These are phyloP conservation scores for Uloborus plumipes DNA, from an alignment of 2,888 invertebrate species.

Conservation along the genomic window DNA sequence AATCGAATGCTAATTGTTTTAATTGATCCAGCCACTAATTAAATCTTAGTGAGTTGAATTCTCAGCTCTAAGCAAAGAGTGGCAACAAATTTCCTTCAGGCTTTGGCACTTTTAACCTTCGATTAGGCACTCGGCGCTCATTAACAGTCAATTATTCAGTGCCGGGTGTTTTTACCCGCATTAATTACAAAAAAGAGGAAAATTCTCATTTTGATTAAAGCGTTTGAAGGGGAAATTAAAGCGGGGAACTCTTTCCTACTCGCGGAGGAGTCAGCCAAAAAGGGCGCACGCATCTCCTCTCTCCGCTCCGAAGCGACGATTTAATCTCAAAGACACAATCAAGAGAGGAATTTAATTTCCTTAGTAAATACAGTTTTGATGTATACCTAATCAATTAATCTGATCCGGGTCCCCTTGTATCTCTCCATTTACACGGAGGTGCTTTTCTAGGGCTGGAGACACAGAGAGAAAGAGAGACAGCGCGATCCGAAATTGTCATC, in stretches of 20 bases:
- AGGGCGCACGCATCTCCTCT: constrained; percentile 14
- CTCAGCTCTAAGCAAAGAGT: constrained; percentile 39
- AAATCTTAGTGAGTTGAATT: constrained; percentile 46
- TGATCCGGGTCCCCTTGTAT: constrained; percentile 31
- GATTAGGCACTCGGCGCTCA: constrained; percentile 50
- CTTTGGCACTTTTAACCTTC: constrained; percentile 56
- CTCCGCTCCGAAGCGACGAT: constrained; percentile 28
- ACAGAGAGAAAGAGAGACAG: background rate
- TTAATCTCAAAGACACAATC: constrained; percentile 62
- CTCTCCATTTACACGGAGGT: constrained; percentile 19
- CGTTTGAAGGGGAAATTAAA: constrained; percentile 48
- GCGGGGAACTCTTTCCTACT: constrained; percentile 21
- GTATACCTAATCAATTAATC: constrained; percentile 65
- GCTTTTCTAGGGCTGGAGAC: constrained; percentile 14
- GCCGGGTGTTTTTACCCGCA: constrained; percentile 50
- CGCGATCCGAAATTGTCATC: constrained; percentile 46
- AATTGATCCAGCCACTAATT: constrained; percentile 55
- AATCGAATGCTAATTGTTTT: constrained; percentile 60
- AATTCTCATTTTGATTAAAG: constrained; percentile 61
- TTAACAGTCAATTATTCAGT: constrained; percentile 58
- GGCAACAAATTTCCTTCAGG: constrained; percentile 46
- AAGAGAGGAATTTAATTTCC: constrained; percentile 62
- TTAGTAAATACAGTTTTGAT: constrained; percentile 64
- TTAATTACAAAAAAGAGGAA: constrained; percentile 46
- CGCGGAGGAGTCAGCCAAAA: constrained; percentile 22